A percentile compares a stretch with the other conserved stretches of the same genome.
phyloP scores from a whole-genome alignment of 2,113 vertebrate genomes.

The Benitochromis conjunctus region DNA sequence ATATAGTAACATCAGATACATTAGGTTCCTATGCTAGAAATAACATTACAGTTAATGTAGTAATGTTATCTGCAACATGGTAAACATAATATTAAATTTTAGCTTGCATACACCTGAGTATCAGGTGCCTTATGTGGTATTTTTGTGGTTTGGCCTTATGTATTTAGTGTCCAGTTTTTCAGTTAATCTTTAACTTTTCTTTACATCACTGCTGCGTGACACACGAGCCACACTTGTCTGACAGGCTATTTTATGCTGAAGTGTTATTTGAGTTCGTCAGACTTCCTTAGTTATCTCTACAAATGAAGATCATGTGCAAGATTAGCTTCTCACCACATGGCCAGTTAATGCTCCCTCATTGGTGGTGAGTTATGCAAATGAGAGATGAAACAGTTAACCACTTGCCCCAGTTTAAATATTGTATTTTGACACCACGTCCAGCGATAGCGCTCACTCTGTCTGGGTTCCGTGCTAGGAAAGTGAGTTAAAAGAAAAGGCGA shows the following conservation, averaged over 20 bases:
- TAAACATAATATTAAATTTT: neutral
- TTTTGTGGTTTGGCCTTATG: neutral
- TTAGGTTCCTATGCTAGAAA: neutral
- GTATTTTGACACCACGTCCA: conserved; percentile 31
- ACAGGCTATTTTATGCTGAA: neutral
- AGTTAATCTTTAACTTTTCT: conserved; percentile 32
- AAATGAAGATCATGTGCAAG: neutral
- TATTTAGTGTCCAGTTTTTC: neutral
- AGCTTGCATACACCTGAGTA: neutral
- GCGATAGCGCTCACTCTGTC: conserved; percentile 27
- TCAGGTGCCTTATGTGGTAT: neutral
- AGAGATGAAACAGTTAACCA: conserved; percentile 24
- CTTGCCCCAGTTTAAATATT: conserved; percentile 52
- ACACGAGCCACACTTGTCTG: neutral
- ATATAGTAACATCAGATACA: neutral
- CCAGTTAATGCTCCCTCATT: neutral
- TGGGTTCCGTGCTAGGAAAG: conserved; percentile 48
- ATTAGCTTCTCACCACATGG: neutral
- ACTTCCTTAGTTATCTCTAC: neutral
- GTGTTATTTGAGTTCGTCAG: neutral
- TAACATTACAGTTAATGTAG: neutral
- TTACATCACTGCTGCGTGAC: neutral
- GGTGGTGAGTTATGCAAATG: neutral
- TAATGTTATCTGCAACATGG: neutral
- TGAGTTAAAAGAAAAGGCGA: conserved; percentile 42